phyloP scores from a whole-genome alignment of 2,888 invertebrate genomes.

The Julus scanicus region DNA sequence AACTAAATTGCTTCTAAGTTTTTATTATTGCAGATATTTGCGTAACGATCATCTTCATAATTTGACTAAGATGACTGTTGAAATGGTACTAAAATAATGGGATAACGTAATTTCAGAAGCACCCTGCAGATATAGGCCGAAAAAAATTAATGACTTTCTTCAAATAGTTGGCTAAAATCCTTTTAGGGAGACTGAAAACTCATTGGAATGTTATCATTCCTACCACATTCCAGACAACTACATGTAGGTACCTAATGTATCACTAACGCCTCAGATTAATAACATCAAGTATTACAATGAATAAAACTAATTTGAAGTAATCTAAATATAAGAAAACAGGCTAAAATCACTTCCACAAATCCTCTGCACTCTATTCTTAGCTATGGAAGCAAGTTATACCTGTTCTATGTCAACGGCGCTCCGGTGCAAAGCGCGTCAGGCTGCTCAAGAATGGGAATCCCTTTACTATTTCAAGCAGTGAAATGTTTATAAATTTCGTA shows the following conservation, averaged over 20 bases:
- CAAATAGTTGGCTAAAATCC: too few species aligned
- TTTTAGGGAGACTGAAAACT: too few species aligned
- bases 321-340: not conserved
- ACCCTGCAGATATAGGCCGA: not conserved
- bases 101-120: not conserved
- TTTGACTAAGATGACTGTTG: not conserved
- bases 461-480: constrained; percentile 31
- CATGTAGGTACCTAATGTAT: too few species aligned
- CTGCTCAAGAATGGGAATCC: not conserved
- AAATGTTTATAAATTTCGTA: constrained; percentile 36
- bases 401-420: constrained; percentile 10
- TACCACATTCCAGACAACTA: too few species aligned
- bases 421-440: not conserved
- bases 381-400: not conserved
- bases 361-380: constrained; percentile 9
- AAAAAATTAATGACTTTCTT: not conserved
- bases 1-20: not conserved
- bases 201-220: too few species aligned
- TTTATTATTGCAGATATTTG: too few species aligned
- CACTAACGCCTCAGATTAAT: not conserved
- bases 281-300: not conserved
- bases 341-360: not conserved
- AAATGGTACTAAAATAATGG: not conserved
- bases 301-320: not conserved
- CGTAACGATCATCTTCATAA: too few species aligned